Conservation (phyloP, 2,797 vertebrate species). For the Salmo trutta region DNA sequence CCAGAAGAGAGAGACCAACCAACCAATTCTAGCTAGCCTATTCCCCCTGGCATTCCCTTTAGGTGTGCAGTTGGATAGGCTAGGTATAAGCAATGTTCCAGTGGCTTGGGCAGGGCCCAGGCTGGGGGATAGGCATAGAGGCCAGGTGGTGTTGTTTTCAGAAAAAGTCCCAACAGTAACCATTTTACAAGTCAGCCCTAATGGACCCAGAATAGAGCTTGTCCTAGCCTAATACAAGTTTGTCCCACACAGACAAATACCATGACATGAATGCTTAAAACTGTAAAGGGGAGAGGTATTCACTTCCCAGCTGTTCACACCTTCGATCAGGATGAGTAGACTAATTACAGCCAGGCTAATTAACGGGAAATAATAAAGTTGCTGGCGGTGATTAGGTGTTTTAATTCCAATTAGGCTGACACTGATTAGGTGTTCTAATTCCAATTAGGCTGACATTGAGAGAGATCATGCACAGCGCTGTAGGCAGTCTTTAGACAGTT, state of each 20-base stretch:
- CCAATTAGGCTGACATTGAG: not conserved
- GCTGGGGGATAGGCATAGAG: too few species aligned
- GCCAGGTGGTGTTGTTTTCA: too few species aligned
- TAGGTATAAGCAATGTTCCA: too few species aligned
- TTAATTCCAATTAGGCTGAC: not conserved
- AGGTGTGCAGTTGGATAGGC: too few species aligned
- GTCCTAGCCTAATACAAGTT: not conserved
- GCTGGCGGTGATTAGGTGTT: too few species aligned
- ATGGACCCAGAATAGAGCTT: not conserved
- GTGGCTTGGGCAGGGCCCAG: too few species aligned
- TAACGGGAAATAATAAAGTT: constrained; percentile 4
- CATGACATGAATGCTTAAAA: not conserved
- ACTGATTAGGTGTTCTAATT: not conserved
- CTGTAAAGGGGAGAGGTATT: not conserved
- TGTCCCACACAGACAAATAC: not conserved
- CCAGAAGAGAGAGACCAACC: not conserved
- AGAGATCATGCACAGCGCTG: not conserved
- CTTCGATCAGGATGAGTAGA: not conserved
- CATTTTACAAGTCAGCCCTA: not conserved
- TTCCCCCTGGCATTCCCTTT: too few species aligned
- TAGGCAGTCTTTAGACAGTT: not conserved
- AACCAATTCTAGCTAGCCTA: too few species aligned
- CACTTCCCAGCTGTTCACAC: not conserved
- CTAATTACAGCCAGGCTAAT: not conserved
- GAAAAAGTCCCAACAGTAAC: not conserved